These are phyloP conservation scores for Emys orbicularis DNA, from an alignment of 2,797 vertebrate species.

Conservation along the genomic window DNA sequence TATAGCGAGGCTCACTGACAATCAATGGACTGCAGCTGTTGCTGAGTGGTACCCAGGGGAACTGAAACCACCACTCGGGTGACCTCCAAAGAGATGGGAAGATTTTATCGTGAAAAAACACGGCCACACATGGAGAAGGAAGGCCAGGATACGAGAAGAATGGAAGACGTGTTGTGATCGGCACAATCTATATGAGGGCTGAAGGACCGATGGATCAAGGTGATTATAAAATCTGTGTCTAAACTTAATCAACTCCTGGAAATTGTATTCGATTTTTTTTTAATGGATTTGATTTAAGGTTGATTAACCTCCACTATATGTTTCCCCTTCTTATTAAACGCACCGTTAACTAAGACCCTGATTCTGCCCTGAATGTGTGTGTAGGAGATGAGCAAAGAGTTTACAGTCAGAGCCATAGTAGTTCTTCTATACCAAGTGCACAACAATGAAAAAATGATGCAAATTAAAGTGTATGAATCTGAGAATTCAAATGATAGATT, in stretches of 20 bases:
- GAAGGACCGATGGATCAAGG: too few species aligned
- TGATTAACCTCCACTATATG: background rate
- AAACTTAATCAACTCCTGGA: background rate
- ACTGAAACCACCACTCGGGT: too few species aligned
- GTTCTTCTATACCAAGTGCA: background rate
- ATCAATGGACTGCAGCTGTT: too few species aligned
- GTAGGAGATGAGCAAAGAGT: background rate
- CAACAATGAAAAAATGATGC: background rate
- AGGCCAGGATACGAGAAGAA: too few species aligned
- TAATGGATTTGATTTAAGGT: background rate
- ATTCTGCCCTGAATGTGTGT: background rate
- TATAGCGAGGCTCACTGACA: too few species aligned
- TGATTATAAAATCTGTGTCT: background rate
- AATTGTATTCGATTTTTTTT: background rate
- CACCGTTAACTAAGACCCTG: background rate
- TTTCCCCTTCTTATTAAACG: background rate
- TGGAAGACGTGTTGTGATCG: too few species aligned
- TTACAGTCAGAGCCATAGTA: accelerated
- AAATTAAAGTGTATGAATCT: background rate
- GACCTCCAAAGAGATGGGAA: too few species aligned
- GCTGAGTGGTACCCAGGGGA: too few species aligned
- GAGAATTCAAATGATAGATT: background rate
- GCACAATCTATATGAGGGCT: too few species aligned
- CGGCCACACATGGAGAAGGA: too few species aligned
- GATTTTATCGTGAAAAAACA: too few species aligned